A percentile compares a stretch with the other conserved stretches of the same genome.
Evolutionary conservation across 2,113 vertebrate genomes (phyloP).

Genomic region (Penelope pileata): DNA sequence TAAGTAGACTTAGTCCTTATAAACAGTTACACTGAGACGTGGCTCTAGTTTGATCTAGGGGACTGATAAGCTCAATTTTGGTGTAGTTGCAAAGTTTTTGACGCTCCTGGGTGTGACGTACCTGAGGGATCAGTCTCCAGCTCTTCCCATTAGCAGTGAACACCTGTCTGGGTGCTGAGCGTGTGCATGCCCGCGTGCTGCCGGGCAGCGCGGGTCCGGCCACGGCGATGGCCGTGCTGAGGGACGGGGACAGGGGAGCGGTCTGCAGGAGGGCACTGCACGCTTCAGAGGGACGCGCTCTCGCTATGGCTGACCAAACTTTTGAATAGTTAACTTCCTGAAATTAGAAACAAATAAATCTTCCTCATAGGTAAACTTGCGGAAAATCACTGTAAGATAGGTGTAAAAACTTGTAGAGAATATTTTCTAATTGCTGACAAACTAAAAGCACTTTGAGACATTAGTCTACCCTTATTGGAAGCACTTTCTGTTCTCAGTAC

Average conservation of each 20-base stretch:
- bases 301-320: background rate
- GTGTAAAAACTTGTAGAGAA: constrained; percentile 65
- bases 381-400: constrained; percentile 58
- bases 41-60: background rate
- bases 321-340: background rate
- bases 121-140: background rate
- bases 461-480: constrained; percentile 31
- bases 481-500: constrained; percentile 48
- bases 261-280: background rate
- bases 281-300: background rate
- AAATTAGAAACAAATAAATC: background rate
- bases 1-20: background rate
- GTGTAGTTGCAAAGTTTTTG: fast-evolving
- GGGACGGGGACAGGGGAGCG: fast-evolving
- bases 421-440: constrained; percentile 22
- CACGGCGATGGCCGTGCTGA: fast-evolving
- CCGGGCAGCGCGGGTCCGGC: too few species aligned
- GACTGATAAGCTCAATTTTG: fast-evolving
- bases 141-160: background rate
- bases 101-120: fast-evolving
- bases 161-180: background rate
- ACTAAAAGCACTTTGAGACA: constrained; percentile 72
- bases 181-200: too few species aligned
- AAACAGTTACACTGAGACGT: background rate
- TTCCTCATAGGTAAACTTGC: background rate